Percentiles rank a stretch among this genome's conserved stretches.
Evolutionary conservation across 2,797 vertebrate species (phyloP).

Genomic region (Cynodonichthys magdalenae): DNA sequence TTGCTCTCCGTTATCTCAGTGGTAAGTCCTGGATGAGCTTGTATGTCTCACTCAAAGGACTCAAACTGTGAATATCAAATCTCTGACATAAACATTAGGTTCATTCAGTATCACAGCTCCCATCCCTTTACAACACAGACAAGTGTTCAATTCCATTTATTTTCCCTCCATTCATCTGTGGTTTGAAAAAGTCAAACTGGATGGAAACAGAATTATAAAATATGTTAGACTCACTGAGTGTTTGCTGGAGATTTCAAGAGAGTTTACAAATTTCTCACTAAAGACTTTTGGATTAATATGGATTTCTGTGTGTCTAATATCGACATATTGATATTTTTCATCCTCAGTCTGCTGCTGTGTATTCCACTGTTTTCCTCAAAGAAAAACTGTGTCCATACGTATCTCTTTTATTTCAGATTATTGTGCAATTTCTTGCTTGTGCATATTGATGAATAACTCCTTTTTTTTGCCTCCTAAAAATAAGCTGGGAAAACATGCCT

Average conservation of each 20-base stretch:
- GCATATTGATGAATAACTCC: constrained; percentile 17
- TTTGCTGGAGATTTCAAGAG: constrained; percentile 34
- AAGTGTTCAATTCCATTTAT: neutral
- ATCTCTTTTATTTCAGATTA: constrained; percentile 13
- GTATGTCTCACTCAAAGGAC: too few species aligned
- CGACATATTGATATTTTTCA: constrained; percentile 27
- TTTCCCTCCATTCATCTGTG: neutral
- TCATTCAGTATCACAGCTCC: too few species aligned
- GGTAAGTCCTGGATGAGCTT: too few species aligned
- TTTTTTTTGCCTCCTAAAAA: constrained; percentile 3
- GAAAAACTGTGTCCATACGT: constrained; percentile 21
- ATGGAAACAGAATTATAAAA: constrained; percentile 14
- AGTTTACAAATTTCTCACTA: constrained; percentile 30
- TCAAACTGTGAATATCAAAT: too few species aligned
- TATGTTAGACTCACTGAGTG: constrained; percentile 17
- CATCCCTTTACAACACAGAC: too few species aligned
- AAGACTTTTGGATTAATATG: constrained; percentile 44
- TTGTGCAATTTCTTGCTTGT: constrained; percentile 11
- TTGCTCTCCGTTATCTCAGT: too few species aligned
- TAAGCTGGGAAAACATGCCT: constrained; percentile 36
- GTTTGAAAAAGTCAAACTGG: constrained; percentile 16
- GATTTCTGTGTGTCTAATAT: constrained; percentile 25
- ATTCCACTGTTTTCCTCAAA: neutral
- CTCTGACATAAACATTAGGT: too few species aligned
- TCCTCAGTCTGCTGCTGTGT: constrained; percentile 27